phyloP scores from a whole-genome alignment of 2,888 invertebrate species.

The Tillus elongatus region DNA sequence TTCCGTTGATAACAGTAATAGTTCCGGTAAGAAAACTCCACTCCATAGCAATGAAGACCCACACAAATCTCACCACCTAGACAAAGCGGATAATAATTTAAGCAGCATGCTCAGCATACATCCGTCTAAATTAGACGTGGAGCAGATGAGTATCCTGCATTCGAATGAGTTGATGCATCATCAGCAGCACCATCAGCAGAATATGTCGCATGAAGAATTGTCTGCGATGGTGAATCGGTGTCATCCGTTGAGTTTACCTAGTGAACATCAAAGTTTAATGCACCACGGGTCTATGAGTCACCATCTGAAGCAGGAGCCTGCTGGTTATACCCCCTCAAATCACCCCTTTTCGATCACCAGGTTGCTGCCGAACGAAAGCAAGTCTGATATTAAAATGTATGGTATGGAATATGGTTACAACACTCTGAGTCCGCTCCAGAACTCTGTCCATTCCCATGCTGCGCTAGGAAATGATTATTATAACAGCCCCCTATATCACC shows the following conservation, averaged over 20 bases:
- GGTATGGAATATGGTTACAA: conserved; percentile 65
- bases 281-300: conserved; percentile 46
- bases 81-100: conserved; percentile 43
- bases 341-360: conserved; percentile 94
- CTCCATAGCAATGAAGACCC: conserved; percentile 50
- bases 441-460: conserved; percentile 48
- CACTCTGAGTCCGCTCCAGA: conserved; percentile 52
- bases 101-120: conserved; percentile 41
- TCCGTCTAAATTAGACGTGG: conserved; percentile 48
- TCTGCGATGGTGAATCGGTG: conserved; percentile 58
- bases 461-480: conserved; percentile 63
- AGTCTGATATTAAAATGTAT: conserved; percentile 79
- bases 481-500: conserved; percentile 73
- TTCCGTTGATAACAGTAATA: conserved; percentile 44
- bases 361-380: conserved; percentile 78
- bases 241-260: conserved; percentile 43
- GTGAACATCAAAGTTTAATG: conserved; percentile 43
- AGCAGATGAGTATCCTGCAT: conserved; percentile 65
- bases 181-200: conserved; percentile 47
- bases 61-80: conserved; percentile 33
- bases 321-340: conserved; percentile 65
- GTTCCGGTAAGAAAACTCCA: conserved; percentile 50
- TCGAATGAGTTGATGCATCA: conserved; percentile 42
- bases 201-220: conserved; percentile 50
- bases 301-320: conserved; percentile 55